Conservation (phyloP, 2,888 invertebrate genomes). For the Drosophila macrothrix region DNA sequence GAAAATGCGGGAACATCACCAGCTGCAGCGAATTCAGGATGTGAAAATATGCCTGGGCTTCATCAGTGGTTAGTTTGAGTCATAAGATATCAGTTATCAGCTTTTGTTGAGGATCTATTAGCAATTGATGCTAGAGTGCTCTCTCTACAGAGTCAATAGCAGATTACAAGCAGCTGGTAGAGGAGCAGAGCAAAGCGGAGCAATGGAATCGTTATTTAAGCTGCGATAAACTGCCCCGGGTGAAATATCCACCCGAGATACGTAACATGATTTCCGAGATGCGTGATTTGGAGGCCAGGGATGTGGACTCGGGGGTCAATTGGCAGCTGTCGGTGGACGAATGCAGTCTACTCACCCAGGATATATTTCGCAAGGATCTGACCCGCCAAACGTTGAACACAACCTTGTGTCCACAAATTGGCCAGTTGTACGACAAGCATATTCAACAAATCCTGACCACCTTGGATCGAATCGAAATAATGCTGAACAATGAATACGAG, state of each 20-base stretch:
- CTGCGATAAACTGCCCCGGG: constrained; percentile 74
- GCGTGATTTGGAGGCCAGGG: constrained; percentile 43
- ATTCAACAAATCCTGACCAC: constrained; percentile 53
- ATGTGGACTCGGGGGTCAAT: constrained; percentile 40
- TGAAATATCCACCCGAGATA: constrained; percentile 65
- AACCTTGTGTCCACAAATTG: constrained; percentile 59
- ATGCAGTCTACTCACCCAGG: constrained; percentile 73
- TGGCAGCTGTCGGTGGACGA: constrained; percentile 78
- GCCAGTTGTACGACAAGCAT: constrained; percentile 55
- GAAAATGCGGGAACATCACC: constrained; percentile 46
- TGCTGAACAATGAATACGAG: constrained; percentile 39
- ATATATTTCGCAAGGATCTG: constrained; percentile 57
- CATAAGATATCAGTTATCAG: background rate
- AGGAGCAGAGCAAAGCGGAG: constrained; percentile 25
- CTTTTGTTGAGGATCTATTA: too few species aligned
- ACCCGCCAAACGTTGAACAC: constrained; percentile 57
- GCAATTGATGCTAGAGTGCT: too few species aligned
- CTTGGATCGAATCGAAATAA: constrained; percentile 34
- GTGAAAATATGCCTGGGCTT: constrained; percentile 51
- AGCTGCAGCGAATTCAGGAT: constrained; percentile 62
- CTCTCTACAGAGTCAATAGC: constrained; percentile 47
- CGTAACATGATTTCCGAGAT: constrained; percentile 64
- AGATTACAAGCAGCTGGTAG: constrained; percentile 34
- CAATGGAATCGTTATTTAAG: constrained; percentile 72
- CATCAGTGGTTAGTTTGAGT: constrained; percentile 55